Evolutionary conservation across 2,888 invertebrate genomes (phyloP).

Genomic region (Epinotia nisella): DNA sequence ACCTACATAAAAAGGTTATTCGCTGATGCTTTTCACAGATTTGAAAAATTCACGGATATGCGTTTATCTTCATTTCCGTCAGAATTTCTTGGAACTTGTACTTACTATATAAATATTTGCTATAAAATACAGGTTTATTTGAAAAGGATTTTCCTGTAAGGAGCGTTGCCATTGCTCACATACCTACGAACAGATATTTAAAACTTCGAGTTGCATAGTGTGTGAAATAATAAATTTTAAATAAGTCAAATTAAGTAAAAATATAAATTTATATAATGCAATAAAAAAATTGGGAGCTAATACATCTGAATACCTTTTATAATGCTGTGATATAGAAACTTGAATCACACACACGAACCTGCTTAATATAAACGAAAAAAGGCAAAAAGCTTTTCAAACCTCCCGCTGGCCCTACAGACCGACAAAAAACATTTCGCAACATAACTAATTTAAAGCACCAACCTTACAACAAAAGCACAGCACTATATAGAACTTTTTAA

Average conservation of each 20-base stretch:
- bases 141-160: too few relatives aligned
- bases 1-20: too few relatives aligned
- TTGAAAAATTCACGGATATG: not conserved
- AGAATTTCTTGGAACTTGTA: not conserved
- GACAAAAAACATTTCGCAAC: conserved; percentile 66
- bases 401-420: conserved; percentile 42
- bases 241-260: too few relatives aligned
- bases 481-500: conserved; percentile 44
- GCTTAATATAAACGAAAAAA: conserved; percentile 37
- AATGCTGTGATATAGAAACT: not conserved
- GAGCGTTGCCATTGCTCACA: too few relatives aligned
- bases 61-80: not conserved
- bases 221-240: too few relatives aligned
- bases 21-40: too few relatives aligned
- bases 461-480: conserved; percentile 55
- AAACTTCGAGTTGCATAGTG: too few relatives aligned
- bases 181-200: too few relatives aligned
- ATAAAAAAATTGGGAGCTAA: not conserved
- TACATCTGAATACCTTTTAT: not conserved
- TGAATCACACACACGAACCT: conserved; percentile 8
- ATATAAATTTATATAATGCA: too few relatives aligned
- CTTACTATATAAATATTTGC: not conserved
- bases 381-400: conserved; percentile 32
- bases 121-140: not conserved
- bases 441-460: conserved; percentile 63